Evolutionary conservation across 2,113 vertebrate species (phyloP), one percentile per base, ranked within the genome.

Genomic region (Camelus bactrianus): DNA sequence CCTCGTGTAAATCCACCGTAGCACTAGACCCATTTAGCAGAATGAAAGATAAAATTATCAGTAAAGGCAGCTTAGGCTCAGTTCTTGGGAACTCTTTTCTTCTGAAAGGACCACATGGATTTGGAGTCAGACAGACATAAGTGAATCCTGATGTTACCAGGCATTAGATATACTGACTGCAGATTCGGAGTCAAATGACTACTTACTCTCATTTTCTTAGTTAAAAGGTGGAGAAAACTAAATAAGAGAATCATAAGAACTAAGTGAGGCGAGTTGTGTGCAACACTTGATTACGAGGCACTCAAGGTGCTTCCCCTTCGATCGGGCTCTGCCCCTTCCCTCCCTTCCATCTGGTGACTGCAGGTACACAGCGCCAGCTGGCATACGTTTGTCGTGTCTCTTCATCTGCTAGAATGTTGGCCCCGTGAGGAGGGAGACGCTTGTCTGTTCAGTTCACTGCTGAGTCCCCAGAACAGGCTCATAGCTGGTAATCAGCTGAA

Each of bases 181-280:
- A 5, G 0, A 14, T 42, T 24, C 52, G 24, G 16, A 28, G 0
- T 58, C 80, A 72, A n/a, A 50, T 64, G 72, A 50, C 19, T 5
- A 69, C 20, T 84, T 38, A 22, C 19, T 85, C 5, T 38, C 81
- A 88, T 24, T 86, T 92, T 77, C 22, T 46, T 64, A 85, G 81
- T 69, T 1, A 72, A 91, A 83, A 81, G 26, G 16, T 17, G 11
- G 10, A 77, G 17, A 32, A 60, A 79, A 92, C 8, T 19, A 50
- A 82, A 8, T 38, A 30, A 52, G 38, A 42, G 8, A 65, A 14
- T 50, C 11, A 8, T 83, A 84, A 46, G 28, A 73, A 79, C 20
- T 76, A 93, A 60, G 42, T 26, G 14, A 75, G 42, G 8, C 28
- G 12, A 81, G 1, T 15, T 46, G 19, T 24, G 1, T 48, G 3